These are phyloP conservation scores for Saturnia pavonia DNA, from an alignment of 2,888 invertebrate genomes.

Conservation along the genomic window DNA sequence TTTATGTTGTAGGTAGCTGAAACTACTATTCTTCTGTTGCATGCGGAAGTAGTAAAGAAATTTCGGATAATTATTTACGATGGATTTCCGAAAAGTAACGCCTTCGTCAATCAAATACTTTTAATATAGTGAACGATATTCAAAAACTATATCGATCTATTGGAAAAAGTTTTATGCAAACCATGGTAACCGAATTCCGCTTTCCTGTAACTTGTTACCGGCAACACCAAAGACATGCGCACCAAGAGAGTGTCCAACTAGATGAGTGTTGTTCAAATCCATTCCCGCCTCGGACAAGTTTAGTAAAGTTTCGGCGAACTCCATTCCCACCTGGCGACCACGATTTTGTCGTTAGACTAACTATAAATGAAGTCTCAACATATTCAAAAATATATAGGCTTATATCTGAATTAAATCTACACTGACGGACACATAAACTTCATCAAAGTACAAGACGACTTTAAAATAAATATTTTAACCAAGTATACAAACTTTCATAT, in stretches of 20 bases:
- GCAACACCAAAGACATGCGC: constrained; percentile 69
- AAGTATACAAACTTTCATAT: no score
- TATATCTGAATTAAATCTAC: no score
- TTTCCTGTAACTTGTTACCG: constrained; percentile 54
- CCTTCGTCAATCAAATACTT: no score
- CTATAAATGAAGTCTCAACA: constrained; percentile 16
- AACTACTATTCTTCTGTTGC: no score
- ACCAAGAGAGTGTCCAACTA: constrained; percentile 71
- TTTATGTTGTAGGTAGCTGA: no score
- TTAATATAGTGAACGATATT: not conserved
- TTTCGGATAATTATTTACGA: no score
- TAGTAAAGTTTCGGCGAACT: constrained; percentile 53
- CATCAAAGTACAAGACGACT: no score
- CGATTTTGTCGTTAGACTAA: constrained; percentile 21
- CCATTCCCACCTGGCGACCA: constrained; percentile 55
- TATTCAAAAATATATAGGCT: not conserved
- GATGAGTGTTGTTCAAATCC: constrained; percentile 59
- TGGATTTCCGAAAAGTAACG: no score
- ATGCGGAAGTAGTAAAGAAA: no score
- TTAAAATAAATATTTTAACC: no score
- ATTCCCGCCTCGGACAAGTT: constrained; percentile 55
- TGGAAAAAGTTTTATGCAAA: constrained; percentile 34
- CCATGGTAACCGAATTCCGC: constrained; percentile 57
- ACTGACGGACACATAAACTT: no score
- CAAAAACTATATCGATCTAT: not conserved